phyloP scores from a whole-genome alignment of 2,113 vertebrate genomes.

The Thunnus thynnus region DNA sequence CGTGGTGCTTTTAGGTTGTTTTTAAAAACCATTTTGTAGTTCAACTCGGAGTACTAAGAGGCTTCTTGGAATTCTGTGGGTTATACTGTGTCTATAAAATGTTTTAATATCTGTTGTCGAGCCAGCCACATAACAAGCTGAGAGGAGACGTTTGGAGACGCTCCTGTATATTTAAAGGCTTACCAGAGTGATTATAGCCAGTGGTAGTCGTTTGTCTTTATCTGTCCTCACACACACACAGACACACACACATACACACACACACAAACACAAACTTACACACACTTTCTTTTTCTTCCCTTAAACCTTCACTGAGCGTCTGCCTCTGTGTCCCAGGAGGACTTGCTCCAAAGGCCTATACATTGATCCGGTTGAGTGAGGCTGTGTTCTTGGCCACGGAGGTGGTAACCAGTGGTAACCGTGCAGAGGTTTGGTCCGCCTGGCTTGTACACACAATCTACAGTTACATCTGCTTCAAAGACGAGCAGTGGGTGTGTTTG shows the following conservation, averaged over 20 bases:
- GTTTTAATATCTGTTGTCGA: slow-evolving; percentile 56
- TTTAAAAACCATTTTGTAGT: slow-evolving; percentile 19
- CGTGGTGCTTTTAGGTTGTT: slow-evolving; percentile 19
- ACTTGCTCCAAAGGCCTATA: slow-evolving; percentile 22
- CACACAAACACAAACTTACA: no score
- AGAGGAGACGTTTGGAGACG: slow-evolving; percentile 51
- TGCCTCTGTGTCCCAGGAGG: slow-evolving; percentile 28
- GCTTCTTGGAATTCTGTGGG: slow-evolving; percentile 33
- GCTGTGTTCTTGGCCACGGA: slow-evolving; percentile 57
- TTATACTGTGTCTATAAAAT: slow-evolving; percentile 16
- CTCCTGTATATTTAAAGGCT: slow-evolving; percentile 74
- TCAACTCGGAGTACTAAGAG: slow-evolving; percentile 2
- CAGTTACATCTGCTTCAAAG: slow-evolving; percentile 60
- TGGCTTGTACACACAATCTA: slow-evolving; percentile 56
- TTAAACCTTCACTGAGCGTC: slow-evolving; percentile 24
- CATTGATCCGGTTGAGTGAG: slow-evolving; percentile 51
- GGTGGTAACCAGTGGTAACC: slow-evolving; percentile 71
- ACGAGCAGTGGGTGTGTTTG: slow-evolving; percentile 52
- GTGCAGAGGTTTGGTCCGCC: slow-evolving; percentile 44
- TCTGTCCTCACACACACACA: slow-evolving; percentile 12
- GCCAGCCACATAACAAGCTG: slow-evolving; percentile 62
- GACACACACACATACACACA: not conserved
- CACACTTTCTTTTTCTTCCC: slow-evolving; percentile 2
- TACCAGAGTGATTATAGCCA: slow-evolving; percentile 63
- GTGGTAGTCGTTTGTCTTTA: slow-evolving; percentile 47